These are phyloP conservation scores for Calcarius lapponicus DNA, from an alignment of 2,797 vertebrate genomes.

Conservation along the genomic window DNA sequence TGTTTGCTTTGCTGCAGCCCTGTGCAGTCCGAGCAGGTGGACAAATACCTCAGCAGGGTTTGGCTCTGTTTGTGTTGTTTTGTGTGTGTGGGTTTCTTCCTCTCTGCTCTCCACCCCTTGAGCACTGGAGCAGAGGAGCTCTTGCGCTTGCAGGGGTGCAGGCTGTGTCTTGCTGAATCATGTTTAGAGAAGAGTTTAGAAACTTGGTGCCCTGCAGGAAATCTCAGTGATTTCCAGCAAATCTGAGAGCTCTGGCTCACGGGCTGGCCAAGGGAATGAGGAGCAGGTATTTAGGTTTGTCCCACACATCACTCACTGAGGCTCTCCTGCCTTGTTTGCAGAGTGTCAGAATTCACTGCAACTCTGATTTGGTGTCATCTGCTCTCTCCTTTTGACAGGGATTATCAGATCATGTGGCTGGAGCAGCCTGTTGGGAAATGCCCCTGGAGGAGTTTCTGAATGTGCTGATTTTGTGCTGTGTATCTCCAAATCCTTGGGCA, in stretches of 20 bases:
- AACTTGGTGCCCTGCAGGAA: background rate
- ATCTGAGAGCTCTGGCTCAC: background rate
- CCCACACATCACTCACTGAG: background rate
- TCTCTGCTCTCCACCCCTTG: background rate
- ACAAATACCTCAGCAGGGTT: conserved; percentile 57
- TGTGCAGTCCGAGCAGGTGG: conserved; percentile 59
- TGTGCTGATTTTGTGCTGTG: too few relatives aligned
- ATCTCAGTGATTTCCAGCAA: background rate
- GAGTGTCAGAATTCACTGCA: accelerated
- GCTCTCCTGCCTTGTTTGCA: background rate
- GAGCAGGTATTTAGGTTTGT: background rate
- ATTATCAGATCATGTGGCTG: background rate
- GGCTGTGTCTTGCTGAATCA: conserved; percentile 15
- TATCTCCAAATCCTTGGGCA: too few relatives aligned
- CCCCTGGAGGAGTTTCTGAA: too few relatives aligned
- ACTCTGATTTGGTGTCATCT: background rate
- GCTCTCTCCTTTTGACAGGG: background rate
- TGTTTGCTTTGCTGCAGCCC: conserved; percentile 59
- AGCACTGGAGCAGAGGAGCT: background rate
- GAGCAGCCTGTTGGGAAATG: too few relatives aligned
- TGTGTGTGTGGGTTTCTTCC: conserved; percentile 3
- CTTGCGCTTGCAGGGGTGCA: background rate
- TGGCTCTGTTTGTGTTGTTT: conserved; percentile 52
- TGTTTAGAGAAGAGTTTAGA: background rate
- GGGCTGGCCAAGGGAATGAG: background rate